Percentiles rank a stretch among this genome's conserved stretches.
Conservation (phyloP, 2,113 vertebrate species). For the Tretioscincus oriximinensis region DNA sequence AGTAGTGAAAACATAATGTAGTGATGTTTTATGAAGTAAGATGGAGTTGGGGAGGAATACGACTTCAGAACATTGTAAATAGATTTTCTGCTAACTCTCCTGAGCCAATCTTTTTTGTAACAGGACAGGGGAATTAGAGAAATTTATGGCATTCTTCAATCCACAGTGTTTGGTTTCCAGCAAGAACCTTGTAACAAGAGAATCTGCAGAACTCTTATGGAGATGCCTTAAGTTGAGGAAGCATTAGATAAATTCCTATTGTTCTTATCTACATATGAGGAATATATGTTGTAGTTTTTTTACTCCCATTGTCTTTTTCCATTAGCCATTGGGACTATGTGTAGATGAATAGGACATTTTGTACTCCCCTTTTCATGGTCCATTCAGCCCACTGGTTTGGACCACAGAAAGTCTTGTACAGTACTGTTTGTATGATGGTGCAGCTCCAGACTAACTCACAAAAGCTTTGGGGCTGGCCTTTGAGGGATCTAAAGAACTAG, state of each 20-base stretch:
- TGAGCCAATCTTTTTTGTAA: background rate
- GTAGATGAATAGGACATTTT: background rate
- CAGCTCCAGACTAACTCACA: too few relatives aligned
- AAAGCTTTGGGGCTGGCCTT: too few relatives aligned
- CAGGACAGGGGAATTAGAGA: background rate
- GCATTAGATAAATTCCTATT: too few relatives aligned
- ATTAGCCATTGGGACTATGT: background rate
- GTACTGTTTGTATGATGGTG: too few relatives aligned
- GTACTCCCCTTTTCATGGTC: too few relatives aligned
- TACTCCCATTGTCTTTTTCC: background rate
- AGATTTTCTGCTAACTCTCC: background rate
- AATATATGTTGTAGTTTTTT: background rate
- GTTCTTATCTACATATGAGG: background rate
- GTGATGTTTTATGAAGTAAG: too few relatives aligned
- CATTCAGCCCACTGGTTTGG: too few relatives aligned
- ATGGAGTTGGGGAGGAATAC: too few relatives aligned
- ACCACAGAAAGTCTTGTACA: too few relatives aligned
- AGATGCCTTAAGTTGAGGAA: too few relatives aligned
- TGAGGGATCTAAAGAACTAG: too few relatives aligned
- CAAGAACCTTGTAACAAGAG: background rate
- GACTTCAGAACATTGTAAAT: background rate
- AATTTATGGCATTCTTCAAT: background rate
- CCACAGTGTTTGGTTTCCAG: background rate
- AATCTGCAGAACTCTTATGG: background rate
- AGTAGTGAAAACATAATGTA: too few relatives aligned